Percentiles rank a stretch among this genome's conserved stretches.
phyloP scores from a whole-genome alignment of 1,140 invertebrate genomes.

The Triops cancriformis region DNA sequence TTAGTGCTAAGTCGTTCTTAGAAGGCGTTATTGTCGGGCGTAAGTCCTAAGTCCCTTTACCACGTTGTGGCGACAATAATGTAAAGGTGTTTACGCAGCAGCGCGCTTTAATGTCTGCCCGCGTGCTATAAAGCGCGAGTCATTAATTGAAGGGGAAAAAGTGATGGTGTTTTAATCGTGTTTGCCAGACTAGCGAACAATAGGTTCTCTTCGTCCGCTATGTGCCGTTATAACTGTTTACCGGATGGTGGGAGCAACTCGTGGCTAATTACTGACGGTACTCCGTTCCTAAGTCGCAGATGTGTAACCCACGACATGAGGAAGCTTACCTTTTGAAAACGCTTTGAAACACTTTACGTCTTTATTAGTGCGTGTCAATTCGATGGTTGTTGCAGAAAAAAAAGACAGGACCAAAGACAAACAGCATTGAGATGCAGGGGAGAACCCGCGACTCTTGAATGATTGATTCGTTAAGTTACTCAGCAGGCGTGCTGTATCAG shows the following conservation, averaged over 20 bases:
- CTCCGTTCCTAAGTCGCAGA: not conserved
- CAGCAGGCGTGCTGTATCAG: not conserved
- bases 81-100: conserved; percentile 6
- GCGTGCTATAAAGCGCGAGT: not conserved
- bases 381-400: not conserved
- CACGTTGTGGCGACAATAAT: not conserved
- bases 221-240: not conserved
- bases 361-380: not conserved
- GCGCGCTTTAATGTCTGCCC: conserved; percentile 4
- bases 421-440: not conserved
- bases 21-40: not conserved
- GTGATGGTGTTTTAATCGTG: not conserved
- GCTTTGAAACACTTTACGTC: not conserved
- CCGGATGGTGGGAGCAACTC: not conserved
- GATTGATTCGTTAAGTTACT: conserved; percentile 1
- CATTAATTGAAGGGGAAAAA: not conserved
- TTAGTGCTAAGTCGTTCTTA: not conserved
- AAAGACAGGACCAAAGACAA: too few species aligned
- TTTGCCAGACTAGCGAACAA: not conserved
- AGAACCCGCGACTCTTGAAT: not conserved
- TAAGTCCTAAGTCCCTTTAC: not conserved
- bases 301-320: not conserved
- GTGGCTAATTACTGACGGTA: not conserved
- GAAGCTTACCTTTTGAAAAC: not conserved
- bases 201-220: not conserved